Conservation (phyloP, 1,140 invertebrate genomes). For the Dysdera silvatica region DNA sequence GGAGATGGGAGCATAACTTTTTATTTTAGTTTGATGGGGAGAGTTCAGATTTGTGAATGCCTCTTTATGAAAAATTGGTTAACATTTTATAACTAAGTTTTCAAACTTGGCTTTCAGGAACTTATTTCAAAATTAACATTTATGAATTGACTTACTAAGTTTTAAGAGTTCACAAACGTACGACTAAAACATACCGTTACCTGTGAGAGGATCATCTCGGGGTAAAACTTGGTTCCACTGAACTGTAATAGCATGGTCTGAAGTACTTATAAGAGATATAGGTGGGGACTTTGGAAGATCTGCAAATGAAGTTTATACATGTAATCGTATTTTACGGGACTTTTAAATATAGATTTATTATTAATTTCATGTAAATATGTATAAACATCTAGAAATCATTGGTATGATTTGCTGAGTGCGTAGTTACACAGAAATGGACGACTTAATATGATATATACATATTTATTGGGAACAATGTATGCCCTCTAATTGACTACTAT, state of each 20-base stretch:
- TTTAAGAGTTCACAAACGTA: neutral
- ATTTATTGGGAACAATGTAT: too few relatives aligned
- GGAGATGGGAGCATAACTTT: too few relatives aligned
- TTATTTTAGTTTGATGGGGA: constrained; percentile 11
- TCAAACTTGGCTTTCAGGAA: neutral
- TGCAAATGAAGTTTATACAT: constrained; percentile 8
- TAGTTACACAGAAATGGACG: too few relatives aligned
- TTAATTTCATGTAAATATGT: too few relatives aligned
- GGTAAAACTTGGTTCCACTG: constrained; percentile 23
- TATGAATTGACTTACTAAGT: too few relatives aligned
- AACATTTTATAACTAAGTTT: constrained; percentile 13
- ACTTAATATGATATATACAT: too few relatives aligned
- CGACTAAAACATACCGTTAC: neutral
- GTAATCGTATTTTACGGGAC: too few relatives aligned
- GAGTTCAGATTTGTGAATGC: neutral
- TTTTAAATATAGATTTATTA: too few relatives aligned
- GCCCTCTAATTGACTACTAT: too few relatives aligned
- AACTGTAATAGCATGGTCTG: constrained; percentile 22
- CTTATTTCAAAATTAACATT: neutral
- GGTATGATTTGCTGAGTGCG: too few relatives aligned
- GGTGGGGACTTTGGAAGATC: constrained; percentile 25
- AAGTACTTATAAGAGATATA: constrained; percentile 18
- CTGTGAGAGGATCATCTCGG: constrained; percentile 25
- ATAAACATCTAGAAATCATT: too few relatives aligned
- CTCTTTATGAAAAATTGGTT: constrained; percentile 7